phyloP scores from a whole-genome alignment of 2,888 invertebrate genomes.

The Yponomeuta plumbellus region DNA sequence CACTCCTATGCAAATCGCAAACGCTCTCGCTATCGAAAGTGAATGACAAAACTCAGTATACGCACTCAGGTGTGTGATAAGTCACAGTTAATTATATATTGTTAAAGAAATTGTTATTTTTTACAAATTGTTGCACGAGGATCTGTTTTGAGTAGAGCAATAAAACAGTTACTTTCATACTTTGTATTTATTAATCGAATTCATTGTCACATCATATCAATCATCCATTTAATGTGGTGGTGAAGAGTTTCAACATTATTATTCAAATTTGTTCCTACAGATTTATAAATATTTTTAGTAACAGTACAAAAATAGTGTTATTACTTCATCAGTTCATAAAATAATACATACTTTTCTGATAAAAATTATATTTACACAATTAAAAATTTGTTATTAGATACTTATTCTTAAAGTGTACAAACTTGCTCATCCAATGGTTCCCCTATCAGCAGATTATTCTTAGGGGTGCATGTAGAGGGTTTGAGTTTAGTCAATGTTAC shows the following conservation, averaged over 20 bases:
- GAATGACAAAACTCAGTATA: no score
- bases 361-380: background rate
- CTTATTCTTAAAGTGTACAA: no score
- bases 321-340: no score
- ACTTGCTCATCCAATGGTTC: no score
- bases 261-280: no score
- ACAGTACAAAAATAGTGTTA: no score
- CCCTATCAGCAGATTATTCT: conserved; percentile 92
- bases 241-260: no score
- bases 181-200: background rate
- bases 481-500: conserved; percentile 85
- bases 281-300: no score
- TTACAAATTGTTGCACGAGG: conserved; percentile 23
- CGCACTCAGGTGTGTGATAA: background rate
- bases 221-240: background rate
- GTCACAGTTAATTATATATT: background rate
- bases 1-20: no score
- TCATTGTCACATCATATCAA: background rate
- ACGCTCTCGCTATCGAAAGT: no score
- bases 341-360: background rate
- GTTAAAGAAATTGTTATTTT: conserved; percentile 7
- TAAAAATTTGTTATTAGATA: background rate
- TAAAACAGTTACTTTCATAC: conserved; percentile 12
- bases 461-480: conserved; percentile 91
- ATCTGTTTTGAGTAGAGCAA: conserved; percentile 24